Base-by-base conservation (phyloP, 2,113 vertebrate genomes). In the Campylorhamphus procurvoides region DNA sequence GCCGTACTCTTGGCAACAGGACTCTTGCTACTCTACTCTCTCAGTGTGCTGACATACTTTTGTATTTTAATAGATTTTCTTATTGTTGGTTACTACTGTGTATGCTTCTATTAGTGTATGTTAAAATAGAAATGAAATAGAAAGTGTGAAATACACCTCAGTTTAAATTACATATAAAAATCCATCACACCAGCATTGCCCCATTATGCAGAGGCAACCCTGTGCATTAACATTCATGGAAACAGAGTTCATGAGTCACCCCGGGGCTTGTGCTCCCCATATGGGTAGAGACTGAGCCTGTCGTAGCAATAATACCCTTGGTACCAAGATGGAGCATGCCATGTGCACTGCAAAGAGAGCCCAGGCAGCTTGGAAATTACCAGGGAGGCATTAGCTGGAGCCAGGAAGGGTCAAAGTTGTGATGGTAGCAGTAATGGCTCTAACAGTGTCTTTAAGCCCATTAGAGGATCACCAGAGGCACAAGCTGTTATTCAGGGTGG, bases 121-220 rank as follows among this genome's bases (percentile, higher is more conserved):
- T 92, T 94, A 95, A 95, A 96, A 81, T 15, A 95, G 92, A 90
- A 97, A 81, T 49, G 16, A 91, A 96, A 94, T 18, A 42, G 81
- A 46, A 95, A 87, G 67, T 33, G 46, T 35, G 73, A 95, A 81
- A 72, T 42, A 86, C 77, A 64, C 62, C 86, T 71, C 89, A 47
- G 64, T 87, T 85, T 90, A 90, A 96, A 93, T 81, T 91, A 90
- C 68, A 35, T 59, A 62, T 85, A 66, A 95, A 90, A 96, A 94
- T 72, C 52, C 73, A 94, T 75, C 81, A 90, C 33, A 1, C 44
- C 2, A 18, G 66, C 83, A 85, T 86, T 69, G 84, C 81, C 74
- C 55, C 87, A 33, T 67, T 56, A 80, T 80, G 85, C 74, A 96
- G 90, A 94, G 89, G 81, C 59, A 89, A 86, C 66, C 60, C 79